Base-by-base conservation (phyloP, 2,113 vertebrate species). In the Notechis scutatus region DNA sequence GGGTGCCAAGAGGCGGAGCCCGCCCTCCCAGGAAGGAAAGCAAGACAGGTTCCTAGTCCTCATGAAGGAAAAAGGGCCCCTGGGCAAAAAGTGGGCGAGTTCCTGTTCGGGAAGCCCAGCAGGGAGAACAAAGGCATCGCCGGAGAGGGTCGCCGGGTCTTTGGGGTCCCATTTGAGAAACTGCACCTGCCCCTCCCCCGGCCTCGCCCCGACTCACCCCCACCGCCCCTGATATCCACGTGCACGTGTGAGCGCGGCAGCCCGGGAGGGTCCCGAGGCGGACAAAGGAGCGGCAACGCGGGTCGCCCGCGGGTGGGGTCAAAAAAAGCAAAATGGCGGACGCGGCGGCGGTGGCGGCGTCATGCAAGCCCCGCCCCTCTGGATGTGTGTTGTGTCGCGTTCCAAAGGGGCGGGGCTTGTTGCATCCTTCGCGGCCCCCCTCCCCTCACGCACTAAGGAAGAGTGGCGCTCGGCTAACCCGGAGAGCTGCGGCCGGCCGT, bases 271-370 rank as follows among this genome's bases (percentile, higher is more conserved):
- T 39, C 69, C 69, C 14, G 69, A 39, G 69, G 15, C 34, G 69
- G 69, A 81, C 34, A 81, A 81, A 81, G 69, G 34, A 81, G 15
- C 69, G 15, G n/a, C 69, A 9, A 39, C 69, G 2, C 34, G 34
- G 69, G 18, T 1, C 18, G 2, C 34, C 69, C 69, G 34, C 34
- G 69, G 34, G 6, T 81, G 34, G 69, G 69, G 69, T 81, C 69
- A 81, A 81, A 81, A 81, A 81, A 81, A 81, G 69, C 69, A 81
- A 81, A 39, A 39, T 39, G 69, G 69, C 69, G 34, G 69, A 81
- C 64, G 12, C n/a, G 1, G 0, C 64, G 0, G 0, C 20, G 45
- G 0, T 0, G 45, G 3, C 2, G 64, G 15, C 34, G 34, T 39
- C 69, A 21, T 39, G n/a, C 69, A 81, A 81, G 34, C 69, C n/a